Evolutionary conservation across 2,888 invertebrate genomes (phyloP), one percentile per base, ranked within the genome.

Genomic region (Volucella zonaria): DNA sequence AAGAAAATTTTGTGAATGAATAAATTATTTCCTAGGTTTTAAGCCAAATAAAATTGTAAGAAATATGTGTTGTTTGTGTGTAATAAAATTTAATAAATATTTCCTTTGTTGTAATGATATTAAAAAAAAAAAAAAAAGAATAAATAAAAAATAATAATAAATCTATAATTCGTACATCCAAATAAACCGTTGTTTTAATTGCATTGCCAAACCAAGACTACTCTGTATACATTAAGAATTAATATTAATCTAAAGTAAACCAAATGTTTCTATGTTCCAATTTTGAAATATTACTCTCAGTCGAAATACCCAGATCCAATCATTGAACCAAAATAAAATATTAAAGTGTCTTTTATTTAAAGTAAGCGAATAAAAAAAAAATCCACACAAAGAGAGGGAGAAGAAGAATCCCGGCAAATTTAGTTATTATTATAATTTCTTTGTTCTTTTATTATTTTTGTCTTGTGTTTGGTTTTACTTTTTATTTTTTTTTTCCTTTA

Each of bases 161-260:
- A 83, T 75, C 47, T 59, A n/a, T n/a, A 59, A 66, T 83, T 76
- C 67, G 66, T 67, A 71, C 51, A 31, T 31, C 4, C 31, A 75
- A 75, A 71, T 71, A 75, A 11, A 71, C 75, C 49, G 83, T 83
- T 83, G 79, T 83, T 80, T 83, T 80, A 75, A 66, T 83, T 83
- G 51, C 6, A 58, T 52, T 49, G 11, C 8, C 38, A 10, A 31
- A 10, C n/a, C 56, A 47, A 43, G 58, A 40, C 11, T 15, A 40
- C 11, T 31, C 67, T n/a, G 6, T 77, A 61, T 45, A 40, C 31
- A 66, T 38, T 73, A 74, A 74, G 45, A 15, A 47, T 45, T 38
- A 56, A 43, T 11, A 1, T 11, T 67, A 67, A 42, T 54, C 4
- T 43, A 8, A 15, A 64, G 40, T 15, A 8, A 54, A 52, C 61